Evolutionary conservation across 2,797 vertebrate species (phyloP).

Genomic region (Propithecus perrieri): DNA sequence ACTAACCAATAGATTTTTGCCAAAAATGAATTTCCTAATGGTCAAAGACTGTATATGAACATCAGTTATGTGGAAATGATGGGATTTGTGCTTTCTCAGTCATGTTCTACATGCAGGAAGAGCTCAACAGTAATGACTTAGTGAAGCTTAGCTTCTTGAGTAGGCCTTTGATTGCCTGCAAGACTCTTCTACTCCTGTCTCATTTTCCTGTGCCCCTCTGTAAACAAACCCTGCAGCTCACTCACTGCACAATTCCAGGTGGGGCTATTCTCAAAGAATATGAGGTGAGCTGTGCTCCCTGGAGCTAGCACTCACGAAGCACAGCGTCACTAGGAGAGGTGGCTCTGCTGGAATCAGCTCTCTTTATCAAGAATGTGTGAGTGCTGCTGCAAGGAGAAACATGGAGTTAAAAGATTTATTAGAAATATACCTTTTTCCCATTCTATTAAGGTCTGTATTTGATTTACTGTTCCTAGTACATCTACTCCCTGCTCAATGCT

Average conservation of each 20-base stretch:
- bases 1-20: background rate
- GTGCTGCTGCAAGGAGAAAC: background rate
- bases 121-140: background rate
- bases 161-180: background rate
- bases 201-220: background rate
- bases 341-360: background rate
- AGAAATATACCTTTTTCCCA: background rate
- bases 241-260: background rate
- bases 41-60: background rate
- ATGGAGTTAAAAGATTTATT: background rate
- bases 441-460: background rate
- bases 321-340: background rate
- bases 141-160: background rate
- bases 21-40: background rate
- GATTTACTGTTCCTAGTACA: background rate
- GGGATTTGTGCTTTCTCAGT: background rate
- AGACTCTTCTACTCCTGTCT: background rate
- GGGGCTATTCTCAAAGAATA: background rate
- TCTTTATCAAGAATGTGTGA: background rate
- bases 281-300: background rate
- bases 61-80: background rate
- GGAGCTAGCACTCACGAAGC: background rate
- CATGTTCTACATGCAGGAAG: background rate
- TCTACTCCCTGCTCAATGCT: background rate
- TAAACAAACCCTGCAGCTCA: background rate